Evolutionary conservation across 2,888 invertebrate species (phyloP), one percentile per base, ranked within the genome.

Genomic region (Lomographa bimaculata): DNA sequence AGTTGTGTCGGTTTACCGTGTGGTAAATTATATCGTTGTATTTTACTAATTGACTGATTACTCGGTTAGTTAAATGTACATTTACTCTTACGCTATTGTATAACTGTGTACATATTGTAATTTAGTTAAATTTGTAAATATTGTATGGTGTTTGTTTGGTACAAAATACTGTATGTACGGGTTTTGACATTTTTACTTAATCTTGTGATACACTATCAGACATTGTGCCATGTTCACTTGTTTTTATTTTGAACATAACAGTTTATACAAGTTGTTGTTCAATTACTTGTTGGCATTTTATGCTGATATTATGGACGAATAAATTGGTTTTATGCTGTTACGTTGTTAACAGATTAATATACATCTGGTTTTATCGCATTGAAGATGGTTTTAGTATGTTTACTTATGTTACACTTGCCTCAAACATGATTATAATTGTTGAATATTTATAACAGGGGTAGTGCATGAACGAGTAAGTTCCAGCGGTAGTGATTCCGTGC

Each of bases 11-110:
- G 7, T 3, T 30, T 34, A 36, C 24, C 21, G 3, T 11, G 25
- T 11, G 36, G 19, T 40, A 38, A 41, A 24, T n/a, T n/a, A n/a
- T 58, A 46, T 61, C 63, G 55, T 68, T 68, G 67, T 73, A 74
- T 68, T 71, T 69, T 63, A 74, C 60, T 72, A 69, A 71, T 73
- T 73, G 81, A 81, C 81, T 80, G 81, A 81, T 70, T 71, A 71
- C 67, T 76, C 66, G 64, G 67, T 74, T 79, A 74, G 68, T 71
- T 68, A 49, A 60, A 58, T 68, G 57, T 70, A 64, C 60, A 57
- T 56, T 46, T 27, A 55, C 54, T 46, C 54, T 49, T 21, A 41
- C 19, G 30, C 50, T 66, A 56, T 39, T 57, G 51, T 66, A 61
- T n/a, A 58, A 21, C 24, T 57, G 47, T 50, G 46, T 70, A 63